Evolutionary conservation across 2,797 vertebrate genomes (phyloP).

Genomic region (Poecilia wingei): DNA sequence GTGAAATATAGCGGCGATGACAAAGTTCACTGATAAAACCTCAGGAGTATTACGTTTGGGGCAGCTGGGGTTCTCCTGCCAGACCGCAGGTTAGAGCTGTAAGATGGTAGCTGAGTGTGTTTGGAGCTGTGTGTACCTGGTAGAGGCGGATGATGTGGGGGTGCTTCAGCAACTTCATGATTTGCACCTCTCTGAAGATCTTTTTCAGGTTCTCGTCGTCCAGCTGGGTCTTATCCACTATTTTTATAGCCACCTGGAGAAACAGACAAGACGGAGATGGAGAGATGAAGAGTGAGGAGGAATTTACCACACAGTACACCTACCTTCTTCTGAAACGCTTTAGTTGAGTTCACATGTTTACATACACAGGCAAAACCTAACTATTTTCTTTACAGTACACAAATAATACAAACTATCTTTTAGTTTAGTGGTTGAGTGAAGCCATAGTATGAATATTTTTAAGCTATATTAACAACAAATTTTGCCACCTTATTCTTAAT

Average conservation of each 20-base stretch:
- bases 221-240: conserved; percentile 97
- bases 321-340: neutral
- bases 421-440: neutral
- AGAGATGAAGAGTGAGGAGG: conserved; percentile 12
- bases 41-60: neutral
- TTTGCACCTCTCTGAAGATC: conserved; percentile 98
- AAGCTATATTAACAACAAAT: neutral
- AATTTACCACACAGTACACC: neutral
- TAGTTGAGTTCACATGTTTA: neutral
- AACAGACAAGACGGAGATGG: conserved; percentile 7
- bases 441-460: neutral
- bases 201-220: conserved; percentile 99
- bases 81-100: conserved; percentile 23
- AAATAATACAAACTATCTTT: neutral
- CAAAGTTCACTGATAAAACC: neutral
- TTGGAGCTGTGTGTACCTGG: conserved; percentile 84
- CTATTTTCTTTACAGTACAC: neutral
- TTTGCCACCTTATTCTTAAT: neutral
- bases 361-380: neutral
- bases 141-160: conserved; percentile 98
- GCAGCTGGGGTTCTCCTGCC: neutral
- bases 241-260: conserved; percentile 96
- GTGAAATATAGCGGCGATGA: neutral
- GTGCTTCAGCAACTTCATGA: conserved; percentile 99
- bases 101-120: conserved; percentile 16